Base-by-base conservation (phyloP, 2,113 vertebrate species). In the Microcebus jonahi region DNA sequence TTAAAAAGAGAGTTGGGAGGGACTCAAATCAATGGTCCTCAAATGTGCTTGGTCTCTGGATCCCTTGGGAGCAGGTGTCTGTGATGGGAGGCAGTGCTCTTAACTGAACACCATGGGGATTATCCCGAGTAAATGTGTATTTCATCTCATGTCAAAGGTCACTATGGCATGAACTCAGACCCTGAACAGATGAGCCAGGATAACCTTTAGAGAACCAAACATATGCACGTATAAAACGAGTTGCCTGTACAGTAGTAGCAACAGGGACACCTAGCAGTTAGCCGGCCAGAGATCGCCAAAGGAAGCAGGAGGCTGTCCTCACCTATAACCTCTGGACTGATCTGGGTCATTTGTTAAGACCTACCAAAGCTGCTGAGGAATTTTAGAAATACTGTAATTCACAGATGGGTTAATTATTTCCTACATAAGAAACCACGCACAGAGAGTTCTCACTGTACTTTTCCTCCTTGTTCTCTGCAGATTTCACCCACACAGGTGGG, bases 401-500 rank as follows among this genome's bases (percentile, higher is more conserved):
- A 68, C 55, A 59, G 25, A 36, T 25, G 39, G 9, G 42, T 10
- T 67, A 23, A 48, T 36, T 8, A 68, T 36, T 53, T 45, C 11
- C 65, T 17, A 4, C 0, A 0, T 0, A 17, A 55, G 36, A 27
- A 63, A 53, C 8, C 36, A 45, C 55, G 70, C 7, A 7, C 0
- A 0, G 21, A 1, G 31, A 10, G 7, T 20, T 34, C 48, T 45
- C 34, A 1, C 39, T 55, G 53, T 25, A 23, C 27, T 57, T 53
- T 25, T 42, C 42, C 59, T 23, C 31, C 53, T 36, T 10, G 1
- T 18, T 55, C 65, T 59, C 6, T 8, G 23, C 2, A 27, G n/a
- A 57, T 71, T 76, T 81, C 50, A 36, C 29, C 45, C 23, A 27
- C 11, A 70, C 0, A 6, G 12, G 21, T 25, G 25, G 21, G 63